Conservation (phyloP, 2,888 invertebrate species). For the Amaurobius ferox region DNA sequence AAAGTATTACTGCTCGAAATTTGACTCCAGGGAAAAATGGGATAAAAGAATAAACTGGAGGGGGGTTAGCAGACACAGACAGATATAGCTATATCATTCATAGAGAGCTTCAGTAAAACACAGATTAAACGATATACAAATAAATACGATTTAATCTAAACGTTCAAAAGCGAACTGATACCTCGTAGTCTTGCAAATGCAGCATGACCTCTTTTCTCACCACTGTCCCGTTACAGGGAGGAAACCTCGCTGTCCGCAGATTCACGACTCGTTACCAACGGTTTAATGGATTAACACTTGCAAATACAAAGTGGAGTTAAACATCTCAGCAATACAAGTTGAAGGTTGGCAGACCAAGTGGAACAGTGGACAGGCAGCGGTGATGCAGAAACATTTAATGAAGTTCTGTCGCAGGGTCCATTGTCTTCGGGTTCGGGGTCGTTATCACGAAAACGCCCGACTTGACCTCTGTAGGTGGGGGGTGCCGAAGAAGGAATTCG, state of each 20-base stretch:
- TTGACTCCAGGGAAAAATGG: too few relatives aligned
- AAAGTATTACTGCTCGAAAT: too few relatives aligned
- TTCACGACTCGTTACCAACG: slow-evolving; percentile 40
- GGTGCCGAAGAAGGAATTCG: not conserved
- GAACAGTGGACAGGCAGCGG: slow-evolving; percentile 24
- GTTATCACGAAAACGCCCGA: not conserved
- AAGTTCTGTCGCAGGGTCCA: slow-evolving; percentile 8
- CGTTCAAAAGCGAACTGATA: too few relatives aligned
- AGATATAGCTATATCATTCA: too few relatives aligned
- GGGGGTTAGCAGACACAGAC: too few relatives aligned
- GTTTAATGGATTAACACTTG: slow-evolving; percentile 42
- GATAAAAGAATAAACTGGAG: too few relatives aligned
- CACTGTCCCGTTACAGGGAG: too few relatives aligned
- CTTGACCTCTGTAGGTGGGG: not conserved
- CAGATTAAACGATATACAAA: too few relatives aligned
- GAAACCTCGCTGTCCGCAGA: not conserved
- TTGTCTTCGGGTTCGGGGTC: not conserved
- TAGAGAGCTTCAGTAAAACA: too few relatives aligned
- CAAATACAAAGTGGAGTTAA: slow-evolving; percentile 27
- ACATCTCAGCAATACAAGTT: slow-evolving; percentile 8
- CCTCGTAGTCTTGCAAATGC: too few relatives aligned
- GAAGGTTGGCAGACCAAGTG: slow-evolving; percentile 59
- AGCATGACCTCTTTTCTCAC: too few relatives aligned
- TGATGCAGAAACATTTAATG: slow-evolving; percentile 8
- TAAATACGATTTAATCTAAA: too few relatives aligned